Evolutionary conservation across 2,888 invertebrate genomes (phyloP), one percentile per base, ranked within the genome.

Genomic region (Cerastis leucographa): DNA sequence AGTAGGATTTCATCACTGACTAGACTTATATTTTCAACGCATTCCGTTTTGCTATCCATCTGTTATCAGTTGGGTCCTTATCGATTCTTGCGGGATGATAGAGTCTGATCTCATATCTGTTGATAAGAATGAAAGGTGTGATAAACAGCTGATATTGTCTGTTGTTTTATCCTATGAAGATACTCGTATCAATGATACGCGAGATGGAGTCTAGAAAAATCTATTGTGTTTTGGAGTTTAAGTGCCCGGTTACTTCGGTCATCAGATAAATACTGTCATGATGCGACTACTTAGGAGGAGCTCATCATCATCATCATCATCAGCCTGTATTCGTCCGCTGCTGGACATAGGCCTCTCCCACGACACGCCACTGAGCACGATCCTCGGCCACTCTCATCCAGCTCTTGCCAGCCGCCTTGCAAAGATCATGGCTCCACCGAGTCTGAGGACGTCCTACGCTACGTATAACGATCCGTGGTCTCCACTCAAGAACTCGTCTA

Each of bases 131-230:
- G 73, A 71, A 22, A 80, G 25, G 44, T 5, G 42, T 12, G 83
- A 83, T 83, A 84, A 83, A 74, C 67, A 80, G 56, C 64, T 69
- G 80, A 74, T 69, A 84, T 56, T 19, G 65, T 49, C 51, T 59
- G 51, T 68, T 68, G 19, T 71, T 64, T 62, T 76, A 42, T 54
- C 6, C 54, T 76, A 49, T 59, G 35, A 62, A 51, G 59, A 61
- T 35, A n/a, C n/a, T n/a, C n/a, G n/a, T n/a, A 69, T 71, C 71
- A 69, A 56, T 77, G 56, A 77, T 69, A 70, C n/a, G 65, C 7
- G 9, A 25, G 77, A 64, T 25, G 17, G 2, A 51, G 22, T 71
- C 79, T 59, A 44, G 71, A 78, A 78, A 35, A n/a, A 71, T 65
- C 71, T 9, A 65, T 78, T 76, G 22, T 75, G 22, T 56, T 59